Evolutionary conservation across 2,797 vertebrate genomes (phyloP).

Genomic region (Hafferia zeledoni): DNA sequence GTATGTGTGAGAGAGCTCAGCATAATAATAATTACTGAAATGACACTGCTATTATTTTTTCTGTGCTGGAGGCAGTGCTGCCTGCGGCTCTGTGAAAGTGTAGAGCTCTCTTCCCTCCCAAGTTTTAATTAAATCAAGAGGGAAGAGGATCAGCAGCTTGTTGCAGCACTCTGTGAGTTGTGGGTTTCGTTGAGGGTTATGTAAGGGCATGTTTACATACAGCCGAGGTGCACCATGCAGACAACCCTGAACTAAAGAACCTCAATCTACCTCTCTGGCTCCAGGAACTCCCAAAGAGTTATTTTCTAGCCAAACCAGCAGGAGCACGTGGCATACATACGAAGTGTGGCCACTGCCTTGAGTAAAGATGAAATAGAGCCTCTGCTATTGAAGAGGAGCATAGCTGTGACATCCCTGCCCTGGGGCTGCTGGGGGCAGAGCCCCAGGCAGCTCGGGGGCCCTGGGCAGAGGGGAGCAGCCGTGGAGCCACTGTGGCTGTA

Average conservation of each 20-base stretch:
- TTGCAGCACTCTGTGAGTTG: not conserved
- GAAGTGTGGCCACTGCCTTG: rapidly evolving
- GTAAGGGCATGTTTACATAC: not conserved
- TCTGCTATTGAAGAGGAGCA: rapidly evolving
- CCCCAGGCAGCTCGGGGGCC: rapidly evolving
- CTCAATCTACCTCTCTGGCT: not conserved
- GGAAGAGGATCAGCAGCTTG: not conserved
- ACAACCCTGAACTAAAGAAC: not conserved
- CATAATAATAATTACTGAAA: not conserved
- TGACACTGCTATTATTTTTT: not conserved
- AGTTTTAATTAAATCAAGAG: not conserved
- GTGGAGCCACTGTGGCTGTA: rapidly evolving
- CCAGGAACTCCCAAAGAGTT: not conserved
- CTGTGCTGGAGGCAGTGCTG: not conserved
- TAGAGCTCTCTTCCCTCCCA: not conserved
- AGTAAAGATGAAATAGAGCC: not conserved
- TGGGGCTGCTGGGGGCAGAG: not conserved
- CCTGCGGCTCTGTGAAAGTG: not conserved
- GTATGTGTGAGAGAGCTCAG: not conserved
- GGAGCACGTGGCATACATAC: rapidly evolving
- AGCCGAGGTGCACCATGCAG: not conserved
- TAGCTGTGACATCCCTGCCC: not conserved
- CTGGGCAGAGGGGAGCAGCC: not conserved
- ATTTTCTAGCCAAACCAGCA: not conserved
- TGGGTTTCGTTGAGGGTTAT: not conserved